Evolutionary conservation across 2,113 vertebrate species (phyloP), one percentile per base, ranked within the genome.

Genomic region (Lathamus discolor): DNA sequence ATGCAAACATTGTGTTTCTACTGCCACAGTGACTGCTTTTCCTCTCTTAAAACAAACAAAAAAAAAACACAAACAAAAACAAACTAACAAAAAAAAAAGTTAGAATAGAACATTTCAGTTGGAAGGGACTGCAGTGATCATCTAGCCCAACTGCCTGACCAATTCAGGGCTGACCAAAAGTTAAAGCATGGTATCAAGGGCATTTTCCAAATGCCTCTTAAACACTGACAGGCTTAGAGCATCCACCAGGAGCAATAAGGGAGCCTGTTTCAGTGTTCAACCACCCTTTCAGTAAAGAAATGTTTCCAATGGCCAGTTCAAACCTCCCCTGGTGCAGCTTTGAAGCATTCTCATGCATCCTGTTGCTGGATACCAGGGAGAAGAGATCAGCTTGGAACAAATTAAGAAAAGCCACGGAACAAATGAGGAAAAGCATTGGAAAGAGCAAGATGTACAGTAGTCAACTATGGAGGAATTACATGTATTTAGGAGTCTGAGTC

Each of bases 291-390:
- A 4, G 12, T 35, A 66, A 51, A 52, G 11, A 57, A 84, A 69
- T 1, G 2, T 9, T 44, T 78, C 55, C 33, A 9, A 44, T 2
- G 7, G 24, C 27, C 35, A 41, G 29, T 33, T 33, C 80, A 66
- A 89, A 62, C 7, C 11, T 35, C 11, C 15, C 18, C 29, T 35
- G 29, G 8, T 1, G 2, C 51, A 75, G 23, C 43, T 73, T 18
- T 49, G 64, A 80, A 55, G 25, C 46, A 57, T 33, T 91, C 49
- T 55, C 41, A 84, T 1, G 1, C 0, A 0, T 18, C 35, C 29
- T 57, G 10, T 18, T 28, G 37, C 31, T 52, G 41, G 7, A 33
- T 24, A 74, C 8, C 54, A 52, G 23, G 10, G 27, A 76, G 43
- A 48, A 54, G 43, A 82, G 28, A 70, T 13, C 10, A 84, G 22